Evolutionary conservation across 1,140 invertebrate genomes (phyloP), one percentile per base, ranked within the genome.

Genomic region (Eupristina koningsbergeri): DNA sequence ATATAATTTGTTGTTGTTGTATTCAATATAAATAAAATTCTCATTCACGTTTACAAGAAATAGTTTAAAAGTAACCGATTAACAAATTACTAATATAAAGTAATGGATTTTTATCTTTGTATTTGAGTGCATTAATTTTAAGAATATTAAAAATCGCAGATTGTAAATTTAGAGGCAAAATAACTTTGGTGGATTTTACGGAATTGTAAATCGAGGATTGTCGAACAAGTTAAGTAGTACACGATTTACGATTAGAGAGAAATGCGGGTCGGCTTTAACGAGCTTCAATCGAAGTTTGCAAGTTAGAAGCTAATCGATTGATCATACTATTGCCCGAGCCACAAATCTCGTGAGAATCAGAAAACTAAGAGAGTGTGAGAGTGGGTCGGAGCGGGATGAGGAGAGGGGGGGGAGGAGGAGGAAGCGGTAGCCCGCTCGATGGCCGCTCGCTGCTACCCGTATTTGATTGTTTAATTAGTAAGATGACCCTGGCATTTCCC

Each of bases 381-480:
- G 41, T 7, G 11, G 6, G 41, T 7, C 5, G 11, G 31, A 58
- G 71, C 34, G 58, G n/a, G 22, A 39, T 31, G 36, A n/a, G n/a
- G 61, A n/a, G n/a, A 34, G 29, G 13, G 58, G 61, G 61, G 22
- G 41, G n/a, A 13, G 41, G 67, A 39, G 39, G 31, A n/a, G 3
- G 31, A 15, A 53, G 17, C 58, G 39, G 29, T 13, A 9, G 82
- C 50, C n/a, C 76, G 77, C 36, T 69, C 39, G 79, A 76, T 84
- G 69, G 78, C 61, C 78, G 45, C 41, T 84, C 26, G 69, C 82
- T 64, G 77, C 84, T 82, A 86, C 91, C 91, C 91, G 91, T 92
- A 93, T 93, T 92, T 92, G 91, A 93, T 93, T 92, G 91, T 92
- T 93, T 92, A 92, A 92, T 93, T 92, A 93, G 91, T 91, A 92